Base-by-base conservation (phyloP, 2,888 invertebrate species). In the Caenorhabditis panamensis region DNA sequence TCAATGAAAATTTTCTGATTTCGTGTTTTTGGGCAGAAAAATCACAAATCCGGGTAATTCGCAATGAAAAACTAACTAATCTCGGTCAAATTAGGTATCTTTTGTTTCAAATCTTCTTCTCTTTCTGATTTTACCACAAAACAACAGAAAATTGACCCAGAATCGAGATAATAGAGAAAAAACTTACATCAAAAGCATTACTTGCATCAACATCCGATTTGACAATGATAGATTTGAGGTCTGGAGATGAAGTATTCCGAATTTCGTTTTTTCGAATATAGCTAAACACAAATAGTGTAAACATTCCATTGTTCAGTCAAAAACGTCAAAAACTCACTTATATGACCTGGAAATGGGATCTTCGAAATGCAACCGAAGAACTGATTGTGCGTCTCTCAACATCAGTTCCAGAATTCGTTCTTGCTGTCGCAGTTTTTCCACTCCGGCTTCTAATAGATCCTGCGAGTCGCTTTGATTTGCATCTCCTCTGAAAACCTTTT, bases 271-370 rank as follows among this genome's bases (percentile, higher is more conserved):
- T 73, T 4, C 18, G 26, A 20, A 73, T n/a, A 22, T 73, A 73
- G 47, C 73, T 73, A 11, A 18, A 56, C 3, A 26, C 2, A 9
- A 2, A n/a, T n/a, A n/a, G n/a, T n/a, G n/a, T n/a, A n/a, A n/a
- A n/a, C n/a, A n/a, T n/a, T n/a, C n/a, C 11, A 24, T 24, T 24
- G 22, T 51, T 51, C 1, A 24, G 24, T 11, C 22, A 51, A 51
- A 20, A 49, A 4, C 20, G 16, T 22, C 24, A 26, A 53, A 26
- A 13, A n/a, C 53, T 61, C 26, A 73, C 72, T 62, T 66, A 16
- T 73, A 73, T 9, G 73, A 49, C 26, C 73, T 49, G 16, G 58
- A 37, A 5, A 73, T 64, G 3, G 73, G 73, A 59, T 73, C 73
- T 4, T 73, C 73, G 2, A 73, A 66, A 20, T 73, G 64, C 8